Base-by-base conservation (phyloP, 2,797 vertebrate species). In the Phoxinus dragarum region DNA sequence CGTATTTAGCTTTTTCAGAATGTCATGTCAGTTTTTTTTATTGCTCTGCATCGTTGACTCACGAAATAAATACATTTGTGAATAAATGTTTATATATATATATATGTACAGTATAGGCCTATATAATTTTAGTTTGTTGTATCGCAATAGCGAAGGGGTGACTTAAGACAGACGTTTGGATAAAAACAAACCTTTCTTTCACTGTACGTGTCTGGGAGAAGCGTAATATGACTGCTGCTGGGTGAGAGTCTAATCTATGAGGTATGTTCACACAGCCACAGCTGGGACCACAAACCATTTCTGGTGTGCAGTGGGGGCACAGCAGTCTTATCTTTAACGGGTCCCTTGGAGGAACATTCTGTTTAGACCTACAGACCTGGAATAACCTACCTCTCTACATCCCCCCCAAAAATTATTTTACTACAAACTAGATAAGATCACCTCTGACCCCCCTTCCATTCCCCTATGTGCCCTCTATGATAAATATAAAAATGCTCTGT, bases 211-310 rank as follows among this genome's bases (percentile, higher is more conserved):
- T 61, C 52, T 78, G 54, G 23, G 14, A 27, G 54, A 56, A 38
- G 34, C 6, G 11, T 23, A n/a, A 40, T 54, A n/a, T 86, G 82
- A 85, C 87, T 83, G 75, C 81, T 64, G 83, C 61, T 80, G 59
- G 59, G 40, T 66, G 90, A 87, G 80, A 84, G 86, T 89, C 83
- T 92, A 86, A 92, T 93, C 90, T 92, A 47, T 72, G 31, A 68
- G 72, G 86, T 73, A 91, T 78, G 85, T 91, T 91, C 89, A 85
- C 68, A 64, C 19, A 74, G 74, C 44, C 86, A 81, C 84, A 67
- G 84, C 80, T 7, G 78, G 67, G 86, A 88, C 68, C 86, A 79
- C 73, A 84, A 89, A 78, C 64, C 87, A 89, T 92, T 89, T 90
- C 89, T 87, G 81, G 86, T 86, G 88, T 89, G 90, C 90, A 90